Base-by-base conservation (phyloP, 2,888 invertebrate genomes). In the Phortica okadai region DNA sequence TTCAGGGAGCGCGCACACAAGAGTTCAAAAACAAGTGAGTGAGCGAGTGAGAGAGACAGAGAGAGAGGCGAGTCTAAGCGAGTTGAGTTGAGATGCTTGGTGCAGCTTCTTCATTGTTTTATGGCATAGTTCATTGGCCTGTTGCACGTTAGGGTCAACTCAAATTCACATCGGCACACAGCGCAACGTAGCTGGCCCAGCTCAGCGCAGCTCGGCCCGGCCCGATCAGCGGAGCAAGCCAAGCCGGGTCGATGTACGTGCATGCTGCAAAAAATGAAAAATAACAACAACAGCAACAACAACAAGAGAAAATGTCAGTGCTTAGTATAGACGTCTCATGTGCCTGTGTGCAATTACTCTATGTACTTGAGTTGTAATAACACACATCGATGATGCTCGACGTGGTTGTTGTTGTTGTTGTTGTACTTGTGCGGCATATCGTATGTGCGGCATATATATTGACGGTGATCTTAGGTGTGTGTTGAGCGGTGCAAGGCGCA, bases 311-410 rank as follows among this genome's bases (percentile, higher is more conserved):
- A n/a, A 42, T 62, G n/a, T 56, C 54, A 54, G 45, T 62, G 45
- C 74, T 45, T 16, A 59, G 33, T 33, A 33, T 33, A 74, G 62
- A 62, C 41, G 62, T 44, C 62, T 42, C 16, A 25, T 45, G 45
- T 70, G 70, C 70, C 16, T 33, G 50, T 54, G 54, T 85, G 85
- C 88, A 87, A 87, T 87, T 87, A 87, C 88, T 86, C 81, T 84
- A 84, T 88, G 88, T 87, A 87, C 88, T 86, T 84, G 81, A 79
- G 77, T 80, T 83, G 81, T 84, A 86, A 85, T 87, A 87, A 86
- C 88, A 86, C 82, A 83, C 83, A 79, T 76, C 67, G 69, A 69
- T 69, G 69, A 33, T 69, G 3, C 59, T 64, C 25, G 21, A 69
- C 42, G 21, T 21, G 21, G 78, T 84, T 85, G 87, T 78, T 78